Conservation (phyloP, 2,113 vertebrate species). For the Neodon shergylaensis region DNA sequence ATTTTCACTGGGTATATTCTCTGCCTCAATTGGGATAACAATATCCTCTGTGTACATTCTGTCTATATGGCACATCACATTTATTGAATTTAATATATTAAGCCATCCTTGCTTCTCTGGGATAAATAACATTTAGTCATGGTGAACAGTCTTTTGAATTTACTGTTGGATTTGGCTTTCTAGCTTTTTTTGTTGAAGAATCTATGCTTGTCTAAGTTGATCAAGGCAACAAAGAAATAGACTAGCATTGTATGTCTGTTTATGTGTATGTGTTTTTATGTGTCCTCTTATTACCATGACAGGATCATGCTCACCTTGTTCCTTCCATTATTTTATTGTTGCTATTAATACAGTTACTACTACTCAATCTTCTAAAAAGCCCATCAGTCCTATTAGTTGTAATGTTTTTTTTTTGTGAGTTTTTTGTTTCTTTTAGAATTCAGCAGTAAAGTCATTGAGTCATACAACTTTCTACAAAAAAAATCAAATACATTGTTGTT, state of each 20-base stretch:
- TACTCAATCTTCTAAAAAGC: background rate
- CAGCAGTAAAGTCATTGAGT: background rate
- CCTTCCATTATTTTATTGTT: background rate
- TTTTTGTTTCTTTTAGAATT: background rate
- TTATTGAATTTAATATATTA: background rate
- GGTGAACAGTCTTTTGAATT: background rate
- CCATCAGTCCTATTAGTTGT: background rate
- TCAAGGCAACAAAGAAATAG: background rate
- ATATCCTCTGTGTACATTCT: background rate
- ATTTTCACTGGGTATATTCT: background rate
- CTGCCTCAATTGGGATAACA: background rate
- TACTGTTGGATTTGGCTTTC: background rate
- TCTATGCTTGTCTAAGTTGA: background rate
- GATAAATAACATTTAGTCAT: too few relatives aligned
- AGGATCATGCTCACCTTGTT: background rate
- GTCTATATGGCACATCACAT: background rate
- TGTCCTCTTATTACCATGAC: background rate
- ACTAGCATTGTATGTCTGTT: background rate
- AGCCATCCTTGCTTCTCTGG: background rate
- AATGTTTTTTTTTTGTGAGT: background rate
- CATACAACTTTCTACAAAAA: background rate
- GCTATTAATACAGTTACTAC: background rate
- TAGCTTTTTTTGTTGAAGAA: background rate
- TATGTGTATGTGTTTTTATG: background rate
- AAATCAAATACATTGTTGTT: background rate